Conservation (phyloP, 1,140 invertebrate genomes). For the Anadara kagoshimensis region DNA sequence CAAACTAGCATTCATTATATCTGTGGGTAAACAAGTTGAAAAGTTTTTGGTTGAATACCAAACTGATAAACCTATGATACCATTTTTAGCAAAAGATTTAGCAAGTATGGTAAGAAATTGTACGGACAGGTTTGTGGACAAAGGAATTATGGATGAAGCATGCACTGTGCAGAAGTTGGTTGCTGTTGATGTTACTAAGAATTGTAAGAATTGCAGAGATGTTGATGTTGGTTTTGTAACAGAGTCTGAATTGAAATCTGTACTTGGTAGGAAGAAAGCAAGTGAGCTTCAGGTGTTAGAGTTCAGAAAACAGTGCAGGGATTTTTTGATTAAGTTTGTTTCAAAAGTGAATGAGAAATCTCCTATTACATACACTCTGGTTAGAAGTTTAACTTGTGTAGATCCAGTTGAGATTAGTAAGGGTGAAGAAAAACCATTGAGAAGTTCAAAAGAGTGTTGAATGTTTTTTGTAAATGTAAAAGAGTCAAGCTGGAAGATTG, state of each 20-base stretch:
- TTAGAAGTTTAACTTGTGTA: conserved; percentile 21
- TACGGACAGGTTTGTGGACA: conserved; percentile 24
- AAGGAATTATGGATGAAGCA: not conserved
- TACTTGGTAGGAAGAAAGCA: conserved; percentile 6
- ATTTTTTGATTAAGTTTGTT: conserved; percentile 3
- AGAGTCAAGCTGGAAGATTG: conserved; percentile 17
- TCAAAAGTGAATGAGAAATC: conserved; percentile 22
- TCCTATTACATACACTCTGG: conserved; percentile 20
- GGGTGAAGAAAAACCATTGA: conserved; percentile 14
- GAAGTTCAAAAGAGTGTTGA: conserved; percentile 24
- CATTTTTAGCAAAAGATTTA: conserved; percentile 29
- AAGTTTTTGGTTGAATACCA: conserved; percentile 27
- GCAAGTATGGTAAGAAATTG: not conserved
- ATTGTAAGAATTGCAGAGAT: conserved; percentile 8
- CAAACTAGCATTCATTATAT: conserved; percentile 21
- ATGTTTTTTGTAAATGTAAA: not conserved
- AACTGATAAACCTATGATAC: conserved; percentile 38
- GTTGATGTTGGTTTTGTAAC: conserved; percentile 28
- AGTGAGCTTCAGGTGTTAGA: conserved; percentile 30
- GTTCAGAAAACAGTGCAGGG: conserved; percentile 29
- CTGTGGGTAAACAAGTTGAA: conserved; percentile 10
- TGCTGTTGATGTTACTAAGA: not conserved
- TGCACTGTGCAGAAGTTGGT: conserved; percentile 7
- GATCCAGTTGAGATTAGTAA: conserved; percentile 21
- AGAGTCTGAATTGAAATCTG: conserved; percentile 20